Percentiles rank a stretch among this genome's conserved stretches.
phyloP scores from a whole-genome alignment of 2,113 vertebrate species.

The Bettongia penicillata region DNA sequence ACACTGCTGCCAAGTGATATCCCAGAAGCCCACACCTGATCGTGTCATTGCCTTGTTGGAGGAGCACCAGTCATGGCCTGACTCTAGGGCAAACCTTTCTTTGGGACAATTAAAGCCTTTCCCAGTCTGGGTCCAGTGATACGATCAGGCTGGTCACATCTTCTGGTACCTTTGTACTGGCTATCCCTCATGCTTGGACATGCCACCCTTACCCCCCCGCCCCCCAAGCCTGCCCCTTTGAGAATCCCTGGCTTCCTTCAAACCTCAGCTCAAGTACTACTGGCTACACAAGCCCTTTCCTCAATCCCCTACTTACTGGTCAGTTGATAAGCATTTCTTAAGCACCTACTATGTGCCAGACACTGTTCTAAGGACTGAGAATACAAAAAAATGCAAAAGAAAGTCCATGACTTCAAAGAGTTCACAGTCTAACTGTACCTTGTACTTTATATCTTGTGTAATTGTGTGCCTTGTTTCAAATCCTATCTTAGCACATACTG shows the following conservation, averaged over 20 bases:
- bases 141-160: too few relatives aligned
- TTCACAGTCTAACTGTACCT: not conserved
- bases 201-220: too few relatives aligned
- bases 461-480: not conserved
- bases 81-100: not conserved
- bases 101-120: not conserved
- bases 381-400: not conserved
- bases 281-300: not conserved
- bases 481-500: not conserved
- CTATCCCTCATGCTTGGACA: too few relatives aligned
- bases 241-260: not conserved
- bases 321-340: not conserved
- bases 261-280: not conserved
- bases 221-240: too few relatives aligned
- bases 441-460: not conserved
- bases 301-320: not conserved
- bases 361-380: not conserved
- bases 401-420: not conserved
- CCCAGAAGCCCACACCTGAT: not conserved
- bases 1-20: not conserved
- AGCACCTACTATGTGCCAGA: too few relatives aligned
- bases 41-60: too few relatives aligned
- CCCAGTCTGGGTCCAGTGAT: not conserved
- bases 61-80: too few relatives aligned
- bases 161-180: not conserved